These are phyloP conservation scores for Rhyacophila evoluta DNA, from an alignment of 2,888 invertebrate genomes.

Conservation along the genomic window DNA sequence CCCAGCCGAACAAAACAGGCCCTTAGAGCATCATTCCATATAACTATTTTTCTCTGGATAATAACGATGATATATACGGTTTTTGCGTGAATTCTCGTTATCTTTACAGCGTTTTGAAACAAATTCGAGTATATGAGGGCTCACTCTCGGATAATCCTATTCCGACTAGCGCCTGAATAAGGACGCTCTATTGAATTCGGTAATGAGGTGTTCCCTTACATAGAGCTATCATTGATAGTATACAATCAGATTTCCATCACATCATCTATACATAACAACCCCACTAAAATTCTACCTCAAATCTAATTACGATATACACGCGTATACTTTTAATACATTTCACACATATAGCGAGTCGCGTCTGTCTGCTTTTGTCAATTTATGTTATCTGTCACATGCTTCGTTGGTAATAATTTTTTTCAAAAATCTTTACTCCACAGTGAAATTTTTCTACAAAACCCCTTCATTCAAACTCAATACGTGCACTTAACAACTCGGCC, in stretches of 20 bases:
- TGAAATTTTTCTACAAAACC: no score
- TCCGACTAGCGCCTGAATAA: constrained; percentile 51
- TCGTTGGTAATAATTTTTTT: no score
- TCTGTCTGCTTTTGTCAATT: not conserved
- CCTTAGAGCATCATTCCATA: not conserved
- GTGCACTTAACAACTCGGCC: no score
- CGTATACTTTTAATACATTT: not conserved
- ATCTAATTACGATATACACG: not conserved
- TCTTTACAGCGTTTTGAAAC: constrained; percentile 49
- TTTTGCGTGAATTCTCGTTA: constrained; percentile 40
- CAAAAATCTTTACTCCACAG: no score
- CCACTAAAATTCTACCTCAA: not conserved
- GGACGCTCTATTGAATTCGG: constrained; percentile 52
- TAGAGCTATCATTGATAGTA: constrained; percentile 42
- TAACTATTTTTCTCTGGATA: constrained; percentile 20
- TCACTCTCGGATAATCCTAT: constrained; percentile 49
- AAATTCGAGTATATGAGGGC: constrained; percentile 49
- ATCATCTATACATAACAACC: not conserved
- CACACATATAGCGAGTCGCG: no score
- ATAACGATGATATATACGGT: constrained; percentile 11
- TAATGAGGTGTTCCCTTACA: constrained; percentile 54
- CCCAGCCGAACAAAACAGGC: constrained; percentile 28
- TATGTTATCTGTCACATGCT: no score
- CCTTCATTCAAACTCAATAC: no score
- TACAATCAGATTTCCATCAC: constrained; percentile 54